Conservation (phyloP, 2,113 vertebrate species). For the Holacanthus passer region DNA sequence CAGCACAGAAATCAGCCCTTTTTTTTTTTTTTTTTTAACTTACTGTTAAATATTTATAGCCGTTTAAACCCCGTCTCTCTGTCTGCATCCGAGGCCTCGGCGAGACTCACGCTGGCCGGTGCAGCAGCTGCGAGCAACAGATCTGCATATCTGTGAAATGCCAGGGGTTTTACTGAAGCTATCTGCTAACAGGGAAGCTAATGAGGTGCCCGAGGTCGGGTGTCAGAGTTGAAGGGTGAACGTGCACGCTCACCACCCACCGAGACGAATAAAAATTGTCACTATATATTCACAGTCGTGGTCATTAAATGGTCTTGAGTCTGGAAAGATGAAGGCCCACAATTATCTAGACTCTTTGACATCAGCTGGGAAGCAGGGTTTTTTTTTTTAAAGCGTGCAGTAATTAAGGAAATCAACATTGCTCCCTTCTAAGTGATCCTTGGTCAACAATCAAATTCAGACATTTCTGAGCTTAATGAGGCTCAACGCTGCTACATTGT, state of each 20-base stretch:
- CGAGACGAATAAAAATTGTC: not conserved
- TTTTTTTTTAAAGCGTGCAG: constrained; percentile 1
- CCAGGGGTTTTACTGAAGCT: constrained; percentile 22
- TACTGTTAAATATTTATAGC: constrained; percentile 75
- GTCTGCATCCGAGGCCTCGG: constrained; percentile 22
- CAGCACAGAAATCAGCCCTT: constrained; percentile 47
- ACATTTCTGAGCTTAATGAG: constrained; percentile 57
- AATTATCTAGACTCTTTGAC: constrained; percentile 5
- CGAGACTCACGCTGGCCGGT: not conserved
- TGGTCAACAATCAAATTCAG: constrained; percentile 49
- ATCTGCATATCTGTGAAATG: constrained; percentile 57
- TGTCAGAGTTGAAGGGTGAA: constrained; percentile 35
- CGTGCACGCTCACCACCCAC: constrained; percentile 23
- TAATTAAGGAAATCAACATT: constrained; percentile 44
- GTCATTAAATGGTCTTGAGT: not conserved
- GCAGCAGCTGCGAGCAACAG: constrained; percentile 51
- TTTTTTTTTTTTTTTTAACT: constrained; percentile 50
- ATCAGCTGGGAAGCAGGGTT: not conserved
- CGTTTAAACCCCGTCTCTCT: constrained; percentile 49
- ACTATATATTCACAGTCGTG: not conserved
- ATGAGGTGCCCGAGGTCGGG: constrained; percentile 48
- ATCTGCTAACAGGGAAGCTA: constrained; percentile 50
- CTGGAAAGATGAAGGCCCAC: not conserved
- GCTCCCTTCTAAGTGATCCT: constrained; percentile 50
- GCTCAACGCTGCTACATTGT: constrained; percentile 16